These are phyloP conservation scores for Crocallis elinguaria DNA, from an alignment of 2,888 invertebrate species.

Conservation along the genomic window DNA sequence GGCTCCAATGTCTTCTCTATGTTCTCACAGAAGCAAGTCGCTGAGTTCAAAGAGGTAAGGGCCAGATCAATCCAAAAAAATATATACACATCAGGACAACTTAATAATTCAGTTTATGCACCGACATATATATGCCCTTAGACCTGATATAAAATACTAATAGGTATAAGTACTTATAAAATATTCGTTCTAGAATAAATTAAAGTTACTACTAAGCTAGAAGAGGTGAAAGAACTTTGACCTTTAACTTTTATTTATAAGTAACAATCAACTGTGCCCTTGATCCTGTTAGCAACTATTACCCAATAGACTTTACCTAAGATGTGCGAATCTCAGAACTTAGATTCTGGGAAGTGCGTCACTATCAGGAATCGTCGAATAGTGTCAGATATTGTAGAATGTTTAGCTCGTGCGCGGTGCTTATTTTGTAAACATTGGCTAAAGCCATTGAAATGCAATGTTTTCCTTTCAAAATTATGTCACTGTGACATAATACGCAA, in stretches of 20 bases:
- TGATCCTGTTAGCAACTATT: not conserved
- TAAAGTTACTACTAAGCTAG: too few species aligned
- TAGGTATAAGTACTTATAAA: too few species aligned
- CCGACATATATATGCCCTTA: too few species aligned
- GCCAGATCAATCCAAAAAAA: not conserved
- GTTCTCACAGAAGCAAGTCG: constrained; percentile 98
- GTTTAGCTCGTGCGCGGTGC: constrained; percentile 56
- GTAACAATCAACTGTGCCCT: not conserved
- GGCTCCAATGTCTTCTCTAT: constrained; percentile 98
- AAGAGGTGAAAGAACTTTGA: too few species aligned
- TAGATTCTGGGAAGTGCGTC: constrained; percentile 27
- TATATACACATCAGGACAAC: not conserved
- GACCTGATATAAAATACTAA: too few species aligned
- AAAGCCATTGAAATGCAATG: constrained; percentile 37
- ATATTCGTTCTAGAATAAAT: too few species aligned
- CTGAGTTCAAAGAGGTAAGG: constrained; percentile 96
- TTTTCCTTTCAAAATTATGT: constrained; percentile 47
- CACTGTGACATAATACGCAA: constrained; percentile 37
- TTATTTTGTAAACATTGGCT: constrained; percentile 64
- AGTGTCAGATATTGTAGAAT: constrained; percentile 39
- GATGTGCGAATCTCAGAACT: not conserved
- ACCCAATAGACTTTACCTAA: too few species aligned
- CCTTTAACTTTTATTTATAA: too few species aligned
- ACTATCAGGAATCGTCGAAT: constrained; percentile 34
- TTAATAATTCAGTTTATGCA: not conserved